phyloP scores from a whole-genome alignment of 2,888 invertebrate species.

The Scaeva pyrastri region DNA sequence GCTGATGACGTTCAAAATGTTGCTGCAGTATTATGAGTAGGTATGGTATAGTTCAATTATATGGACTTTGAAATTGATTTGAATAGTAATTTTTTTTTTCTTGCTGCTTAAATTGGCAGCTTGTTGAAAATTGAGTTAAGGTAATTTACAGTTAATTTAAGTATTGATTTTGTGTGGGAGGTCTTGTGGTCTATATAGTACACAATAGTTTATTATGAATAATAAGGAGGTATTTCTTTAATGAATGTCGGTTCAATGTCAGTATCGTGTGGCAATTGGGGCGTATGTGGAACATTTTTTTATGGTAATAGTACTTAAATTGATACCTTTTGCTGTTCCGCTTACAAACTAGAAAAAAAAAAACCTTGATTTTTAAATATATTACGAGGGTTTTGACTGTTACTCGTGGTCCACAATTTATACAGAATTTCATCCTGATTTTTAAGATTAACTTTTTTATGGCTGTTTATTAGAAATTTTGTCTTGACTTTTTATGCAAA shows the following conservation, averaged over 20 bases:
- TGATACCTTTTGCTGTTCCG: too few species aligned
- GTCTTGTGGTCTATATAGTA: not conserved
- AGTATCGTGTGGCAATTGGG: not conserved
- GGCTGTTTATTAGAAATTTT: too few species aligned
- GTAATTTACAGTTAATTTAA: constrained; percentile 55
- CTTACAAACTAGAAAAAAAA: too few species aligned
- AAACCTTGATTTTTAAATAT: too few species aligned
- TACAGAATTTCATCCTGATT: too few species aligned
- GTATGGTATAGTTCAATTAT: not conserved
- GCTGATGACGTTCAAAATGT: constrained; percentile 1
- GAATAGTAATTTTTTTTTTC: not conserved
- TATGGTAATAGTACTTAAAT: too few species aligned
- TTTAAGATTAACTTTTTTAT: too few species aligned
- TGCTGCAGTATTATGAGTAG: constrained; percentile 1
- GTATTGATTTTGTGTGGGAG: constrained; percentile 54
- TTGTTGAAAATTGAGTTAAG: constrained; percentile 49
- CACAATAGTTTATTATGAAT: not conserved
- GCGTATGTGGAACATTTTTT: not conserved
- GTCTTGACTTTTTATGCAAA: too few species aligned
- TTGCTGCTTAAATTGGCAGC: constrained; percentile 55
- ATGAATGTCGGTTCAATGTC: constrained; percentile 27
- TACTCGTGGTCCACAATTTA: too few species aligned
- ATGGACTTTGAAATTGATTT: constrained; percentile 9
- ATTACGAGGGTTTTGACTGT: too few species aligned
- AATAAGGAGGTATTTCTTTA: not conserved